Base-by-base conservation (phyloP, 1,140 invertebrate species). In the Sitobion miscanthi region DNA sequence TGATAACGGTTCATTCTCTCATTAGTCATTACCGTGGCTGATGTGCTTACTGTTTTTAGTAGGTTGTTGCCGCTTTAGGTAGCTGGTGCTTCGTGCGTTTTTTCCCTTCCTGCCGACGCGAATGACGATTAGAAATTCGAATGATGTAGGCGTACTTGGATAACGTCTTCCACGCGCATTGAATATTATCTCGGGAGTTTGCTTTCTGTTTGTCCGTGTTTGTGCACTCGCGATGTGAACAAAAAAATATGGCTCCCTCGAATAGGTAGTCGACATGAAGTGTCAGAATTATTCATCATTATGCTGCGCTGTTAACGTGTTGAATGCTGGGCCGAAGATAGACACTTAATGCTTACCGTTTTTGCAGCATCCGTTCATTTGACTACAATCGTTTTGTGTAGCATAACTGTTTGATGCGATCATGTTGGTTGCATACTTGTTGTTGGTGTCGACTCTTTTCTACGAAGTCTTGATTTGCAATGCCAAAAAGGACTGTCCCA, bases 1-100 rank as follows among this genome's bases (percentile, higher is more conserved):
- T 77, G 62, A 77, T 77, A 77, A 77, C 62, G 62, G 62, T 77
- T 77, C 62, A 77, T 77, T 77, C 62, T n/a, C 62, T 77, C 62
- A 77, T 77, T 35, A 35, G 62, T 77, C 62, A 35, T n/a, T 77
- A 77, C 62, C 14, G 62, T 17, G 14, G n/a, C 14, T 23, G 14
- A 17, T 77, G 62, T 77, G 4, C 62, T 5, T 6, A n/a, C 30
- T 77, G 30, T 17, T 25, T 25, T 57, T 57, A 57, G 57, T 57
- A 35, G 30, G 62, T 77, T n/a, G 62, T 77, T 17, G 62, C 25
- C 62, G 62, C 25, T 69, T 9, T 69, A 69, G 62, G 62, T 69
- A 14, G 9, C 25, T 0, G 25, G 62, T 77, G 62, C 14, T 2
- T 77, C 1, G 62, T 14, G 30, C 62, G 30, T 77, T 77, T n/a